A percentile compares a stretch with the other conserved stretches of the same genome.
phyloP scores from a whole-genome alignment of 2,888 invertebrate species.

The Ametastegia equiseti region DNA sequence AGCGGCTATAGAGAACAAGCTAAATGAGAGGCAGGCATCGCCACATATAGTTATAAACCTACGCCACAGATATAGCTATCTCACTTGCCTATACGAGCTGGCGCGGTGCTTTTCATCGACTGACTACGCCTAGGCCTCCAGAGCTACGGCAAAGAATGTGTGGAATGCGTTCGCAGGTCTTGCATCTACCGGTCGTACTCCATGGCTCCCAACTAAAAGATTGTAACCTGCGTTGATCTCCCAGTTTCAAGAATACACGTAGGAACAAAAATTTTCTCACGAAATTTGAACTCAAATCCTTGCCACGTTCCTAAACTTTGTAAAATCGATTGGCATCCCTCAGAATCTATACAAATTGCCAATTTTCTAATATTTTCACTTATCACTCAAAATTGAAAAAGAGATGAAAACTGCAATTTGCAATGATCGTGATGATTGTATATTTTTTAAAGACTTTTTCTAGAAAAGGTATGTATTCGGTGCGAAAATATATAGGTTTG shows the following conservation, averaged over 20 bases:
- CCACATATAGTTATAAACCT: constrained; percentile 15
- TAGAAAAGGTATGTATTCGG: too few species aligned
- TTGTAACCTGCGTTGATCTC: too few species aligned
- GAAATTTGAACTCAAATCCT: not conserved
- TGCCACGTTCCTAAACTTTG: not conserved
- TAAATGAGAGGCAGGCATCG: constrained; percentile 33
- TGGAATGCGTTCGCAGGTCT: not conserved
- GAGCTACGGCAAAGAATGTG: not conserved
- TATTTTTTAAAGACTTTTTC: too few species aligned
- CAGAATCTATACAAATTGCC: not conserved
- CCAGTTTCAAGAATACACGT: not conserved
- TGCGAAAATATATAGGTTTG: too few species aligned
- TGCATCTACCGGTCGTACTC: not conserved
- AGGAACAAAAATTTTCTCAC: constrained; percentile 19
- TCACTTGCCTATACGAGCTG: not conserved
- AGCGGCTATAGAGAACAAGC: constrained; percentile 13
- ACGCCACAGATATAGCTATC: not conserved
- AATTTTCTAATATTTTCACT: too few species aligned
- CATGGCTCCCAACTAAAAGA: too few species aligned
- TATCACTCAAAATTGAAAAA: too few species aligned
- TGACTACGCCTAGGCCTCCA: constrained; percentile 22
- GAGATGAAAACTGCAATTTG: too few species aligned
- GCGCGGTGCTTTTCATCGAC: constrained; percentile 23
- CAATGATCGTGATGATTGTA: too few species aligned
- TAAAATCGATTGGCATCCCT: not conserved